A percentile compares a stretch with the other conserved stretches of the same genome.
Evolutionary conservation across 2,888 invertebrate genomes (phyloP).

Genomic region (Prosopocoilus inquinatus): DNA sequence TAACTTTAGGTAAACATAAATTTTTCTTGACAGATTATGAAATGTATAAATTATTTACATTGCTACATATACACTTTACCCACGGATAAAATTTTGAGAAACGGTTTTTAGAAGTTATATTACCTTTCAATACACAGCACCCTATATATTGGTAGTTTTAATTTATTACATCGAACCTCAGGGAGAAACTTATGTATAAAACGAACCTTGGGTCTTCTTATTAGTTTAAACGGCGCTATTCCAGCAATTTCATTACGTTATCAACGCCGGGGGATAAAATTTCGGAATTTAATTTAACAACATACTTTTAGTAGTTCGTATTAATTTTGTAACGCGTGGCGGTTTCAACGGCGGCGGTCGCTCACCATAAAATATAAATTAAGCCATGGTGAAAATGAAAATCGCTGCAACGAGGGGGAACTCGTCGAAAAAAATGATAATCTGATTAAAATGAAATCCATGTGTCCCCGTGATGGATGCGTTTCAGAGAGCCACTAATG

Average conservation of each 20-base stretch:
- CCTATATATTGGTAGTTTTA: background rate
- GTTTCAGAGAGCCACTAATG: constrained; percentile 13
- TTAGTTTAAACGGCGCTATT: constrained; percentile 8
- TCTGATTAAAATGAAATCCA: constrained; percentile 42
- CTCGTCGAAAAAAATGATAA: constrained; percentile 37
- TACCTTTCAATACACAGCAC: no score
- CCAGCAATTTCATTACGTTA: constrained; percentile 6
- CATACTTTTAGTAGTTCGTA: constrained; percentile 14
- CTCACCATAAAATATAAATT: constrained; percentile 3
- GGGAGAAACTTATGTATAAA: background rate
- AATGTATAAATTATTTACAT: no score
- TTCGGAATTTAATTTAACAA: constrained; percentile 20
- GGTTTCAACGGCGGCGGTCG: background rate
- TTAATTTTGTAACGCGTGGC: constrained; percentile 9
- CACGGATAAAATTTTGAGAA: no score
- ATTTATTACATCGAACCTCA: background rate
- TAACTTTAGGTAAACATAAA: no score
- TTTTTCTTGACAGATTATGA: no score
- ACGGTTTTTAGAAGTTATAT: no score
- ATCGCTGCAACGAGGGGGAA: constrained; percentile 12
- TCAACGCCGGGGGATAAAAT: constrained; percentile 1
- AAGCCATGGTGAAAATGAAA: constrained; percentile 29
- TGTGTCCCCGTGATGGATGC: constrained; percentile 38
- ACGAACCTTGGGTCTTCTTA: no score
- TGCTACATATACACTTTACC: no score